Conservation (phyloP, 2,888 invertebrate genomes). For the Eledona agricola region DNA sequence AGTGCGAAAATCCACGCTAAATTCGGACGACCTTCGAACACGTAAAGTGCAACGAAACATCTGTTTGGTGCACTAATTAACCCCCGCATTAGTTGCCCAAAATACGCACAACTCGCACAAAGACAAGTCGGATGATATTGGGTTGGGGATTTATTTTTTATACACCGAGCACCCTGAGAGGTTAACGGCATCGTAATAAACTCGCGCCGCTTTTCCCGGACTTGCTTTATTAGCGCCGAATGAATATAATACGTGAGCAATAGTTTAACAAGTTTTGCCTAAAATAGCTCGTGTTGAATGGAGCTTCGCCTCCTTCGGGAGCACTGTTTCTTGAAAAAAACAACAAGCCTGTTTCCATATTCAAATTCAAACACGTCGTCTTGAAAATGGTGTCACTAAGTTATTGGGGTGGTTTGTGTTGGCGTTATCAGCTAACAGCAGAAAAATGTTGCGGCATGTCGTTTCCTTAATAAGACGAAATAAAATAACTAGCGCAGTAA, state of each 20-base stretch:
- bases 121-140: no score
- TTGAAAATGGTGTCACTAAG: slow-evolving; percentile 24
- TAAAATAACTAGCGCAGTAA: slow-evolving; percentile 14
- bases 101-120: slow-evolving; percentile 7
- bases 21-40: slow-evolving; percentile 48
- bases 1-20: slow-evolving; percentile 54
- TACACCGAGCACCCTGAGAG: no score
- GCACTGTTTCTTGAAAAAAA: no score
- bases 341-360: no score
- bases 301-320: slow-evolving; percentile 24
- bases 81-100: slow-evolving; percentile 17
- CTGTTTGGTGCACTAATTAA: slow-evolving; percentile 43
- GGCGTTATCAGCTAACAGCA: slow-evolving; percentile 18
- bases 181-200: slow-evolving; percentile 16
- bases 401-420: slow-evolving; percentile 25
- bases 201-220: slow-evolving; percentile 10
- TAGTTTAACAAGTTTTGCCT: slow-evolving; percentile 32
- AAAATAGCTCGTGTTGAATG: slow-evolving; percentile 31
- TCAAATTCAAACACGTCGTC: no score
- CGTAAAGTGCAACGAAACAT: slow-evolving; percentile 60
- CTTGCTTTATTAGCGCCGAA: slow-evolving; percentile 36
- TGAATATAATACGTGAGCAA: slow-evolving; percentile 35
- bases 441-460: slow-evolving; percentile 14
- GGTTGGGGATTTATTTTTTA: no score
- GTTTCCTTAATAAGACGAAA: slow-evolving; percentile 6